Conservation (phyloP, 2,797 vertebrate species). For the Crocidura indochinensis region DNA sequence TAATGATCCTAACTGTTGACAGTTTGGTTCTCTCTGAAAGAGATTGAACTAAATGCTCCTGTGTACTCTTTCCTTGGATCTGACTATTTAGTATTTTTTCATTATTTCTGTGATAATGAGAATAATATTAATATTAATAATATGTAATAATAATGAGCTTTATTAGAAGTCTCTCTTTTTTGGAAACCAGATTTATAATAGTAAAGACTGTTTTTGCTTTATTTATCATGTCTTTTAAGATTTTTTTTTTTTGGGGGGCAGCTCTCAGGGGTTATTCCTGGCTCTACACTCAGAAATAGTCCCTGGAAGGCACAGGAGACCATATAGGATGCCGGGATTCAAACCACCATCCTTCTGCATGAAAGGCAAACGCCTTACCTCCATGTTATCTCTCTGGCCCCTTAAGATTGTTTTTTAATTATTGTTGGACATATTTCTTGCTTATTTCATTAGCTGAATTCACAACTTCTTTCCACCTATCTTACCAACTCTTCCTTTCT, state of each 20-base stretch:
- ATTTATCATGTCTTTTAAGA: background rate
- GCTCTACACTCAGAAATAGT: too few relatives aligned
- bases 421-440: constrained; percentile 32
- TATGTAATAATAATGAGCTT: background rate
- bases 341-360: too few relatives aligned
- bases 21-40: background rate
- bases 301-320: too few relatives aligned
- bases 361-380: too few relatives aligned
- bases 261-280: too few relatives aligned
- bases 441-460: constrained; percentile 7
- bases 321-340: too few relatives aligned
- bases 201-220: background rate
- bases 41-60: background rate
- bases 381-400: background rate
- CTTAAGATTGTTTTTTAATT: background rate
- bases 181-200: background rate
- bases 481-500: too few relatives aligned
- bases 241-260: too few relatives aligned
- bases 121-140: too few relatives aligned
- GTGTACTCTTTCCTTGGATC: background rate
- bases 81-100: background rate
- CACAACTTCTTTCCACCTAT: constrained; percentile 19
- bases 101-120: background rate
- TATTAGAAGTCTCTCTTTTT: background rate
- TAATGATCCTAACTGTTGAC: background rate